Base-by-base conservation (phyloP, 2,113 vertebrate species). In the Xenus cinereus region DNA sequence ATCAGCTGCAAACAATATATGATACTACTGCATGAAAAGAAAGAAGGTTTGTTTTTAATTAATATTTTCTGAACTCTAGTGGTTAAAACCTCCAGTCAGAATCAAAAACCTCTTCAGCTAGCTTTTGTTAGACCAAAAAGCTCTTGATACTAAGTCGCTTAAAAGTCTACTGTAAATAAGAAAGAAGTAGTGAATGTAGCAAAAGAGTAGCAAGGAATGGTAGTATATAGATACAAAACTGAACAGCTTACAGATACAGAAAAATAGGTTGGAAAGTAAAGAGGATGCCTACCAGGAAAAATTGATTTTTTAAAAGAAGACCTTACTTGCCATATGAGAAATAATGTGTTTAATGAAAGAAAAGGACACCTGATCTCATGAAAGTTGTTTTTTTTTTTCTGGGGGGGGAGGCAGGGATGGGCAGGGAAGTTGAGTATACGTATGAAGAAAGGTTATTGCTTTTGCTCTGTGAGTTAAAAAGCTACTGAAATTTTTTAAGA, bases 361-460 rank as follows among this genome's bases (percentile, higher is more conserved):
- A 68, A 46, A 33, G 5, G 10, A 53, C 5, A 8, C 3, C 4
- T 32, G 19, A 12, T 68, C 6, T 84, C 10, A 28, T 3, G 3
- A 32, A 14, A 43, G 41, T 43, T 35, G 15, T 28, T n/a, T n/a
- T n/a, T n/a, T n/a, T n/a, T 22, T 59, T n/a, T 59, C 9, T 22
- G 11, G 2, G 10, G 3, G 7, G 3, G 2, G 1, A 10, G 10
- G 5, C 2, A 1, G 3, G 17, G 27, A 5, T 2, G 9, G 28
- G 16, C 4, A 9, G 30, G 28, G 28, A 54, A 54, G 53, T 54
- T 54, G 9, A 24, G 4, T 35, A 14, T 30, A 30, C 3, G 2
- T 32, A 24, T 4, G 26, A 39, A 50, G 39, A 50, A 81, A 74
- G 1, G 4, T 59, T 35, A 39, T 33, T 78, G 10, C 1, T 78